Evolutionary conservation across 2,888 invertebrate genomes (phyloP).

Genomic region (Stenurella melanura): DNA sequence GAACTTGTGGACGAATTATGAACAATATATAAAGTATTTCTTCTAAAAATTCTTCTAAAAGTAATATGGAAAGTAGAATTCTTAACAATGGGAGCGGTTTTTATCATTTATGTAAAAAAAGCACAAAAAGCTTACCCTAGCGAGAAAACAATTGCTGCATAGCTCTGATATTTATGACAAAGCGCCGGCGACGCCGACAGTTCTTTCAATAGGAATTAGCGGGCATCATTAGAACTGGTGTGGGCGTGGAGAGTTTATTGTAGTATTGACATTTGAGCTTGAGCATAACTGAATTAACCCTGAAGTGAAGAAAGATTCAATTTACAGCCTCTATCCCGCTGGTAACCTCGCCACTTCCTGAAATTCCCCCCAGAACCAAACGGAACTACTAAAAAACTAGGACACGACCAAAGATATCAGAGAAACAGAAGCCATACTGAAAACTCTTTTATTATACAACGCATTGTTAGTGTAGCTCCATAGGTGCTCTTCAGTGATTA

Average conservation of each 20-base stretch:
- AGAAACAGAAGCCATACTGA: background rate
- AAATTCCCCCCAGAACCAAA: background rate
- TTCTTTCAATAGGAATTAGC: background rate
- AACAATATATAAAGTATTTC: no score
- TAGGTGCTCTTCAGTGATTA: background rate
- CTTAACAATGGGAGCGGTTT: no score
- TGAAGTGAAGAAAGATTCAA: slow-evolving; percentile 1
- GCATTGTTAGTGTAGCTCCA: background rate
- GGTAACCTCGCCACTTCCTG: background rate
- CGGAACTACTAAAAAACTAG: slow-evolving; percentile 1
- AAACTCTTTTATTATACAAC: background rate
- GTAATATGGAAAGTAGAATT: no score
- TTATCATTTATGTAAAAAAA: no score
- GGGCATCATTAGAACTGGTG: background rate
- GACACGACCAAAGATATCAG: background rate
- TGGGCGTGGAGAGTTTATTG: background rate
- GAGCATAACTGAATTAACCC: background rate
- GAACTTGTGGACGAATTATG: no score
- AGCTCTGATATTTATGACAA: no score
- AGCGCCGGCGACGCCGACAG: background rate
- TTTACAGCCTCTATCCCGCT: background rate
- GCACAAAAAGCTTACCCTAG: no score
- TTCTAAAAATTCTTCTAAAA: no score
- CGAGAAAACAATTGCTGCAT: no score
- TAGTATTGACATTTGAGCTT: slow-evolving; percentile 2